Evolutionary conservation across 2,113 vertebrate species (phyloP).

Genomic region (Clupea harengus): DNA sequence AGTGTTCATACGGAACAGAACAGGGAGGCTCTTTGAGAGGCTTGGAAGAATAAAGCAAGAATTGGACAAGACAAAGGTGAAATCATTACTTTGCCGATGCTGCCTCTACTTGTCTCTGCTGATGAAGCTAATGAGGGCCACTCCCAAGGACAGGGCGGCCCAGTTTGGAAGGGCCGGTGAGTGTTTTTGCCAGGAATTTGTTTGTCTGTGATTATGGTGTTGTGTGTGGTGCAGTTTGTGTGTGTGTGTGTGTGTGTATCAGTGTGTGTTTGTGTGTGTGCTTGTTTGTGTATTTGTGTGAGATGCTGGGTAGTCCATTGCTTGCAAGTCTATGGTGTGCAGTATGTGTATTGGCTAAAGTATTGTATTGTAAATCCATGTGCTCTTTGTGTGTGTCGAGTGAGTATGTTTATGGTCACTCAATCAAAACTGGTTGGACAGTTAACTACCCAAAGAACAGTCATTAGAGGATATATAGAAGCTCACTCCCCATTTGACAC

Average conservation of each 20-base stretch:
- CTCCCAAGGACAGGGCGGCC: not conserved
- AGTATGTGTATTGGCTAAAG: not conserved
- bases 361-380: too few species aligned
- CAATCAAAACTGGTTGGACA: too few species aligned
- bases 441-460: too few species aligned
- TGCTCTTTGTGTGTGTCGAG: too few species aligned
- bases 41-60: not conserved
- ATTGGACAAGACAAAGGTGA: not conserved
- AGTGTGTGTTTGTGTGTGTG: not conserved
- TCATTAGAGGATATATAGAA: too few species aligned
- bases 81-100: not conserved
- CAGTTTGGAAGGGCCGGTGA: not conserved
- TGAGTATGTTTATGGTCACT: too few species aligned
- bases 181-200: not conserved
- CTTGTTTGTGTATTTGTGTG: not conserved
- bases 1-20: not conserved
- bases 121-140: too few species aligned
- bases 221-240: not conserved
- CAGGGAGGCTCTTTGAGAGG: not conserved
- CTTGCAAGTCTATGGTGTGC: not conserved
- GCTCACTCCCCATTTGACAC: not conserved
- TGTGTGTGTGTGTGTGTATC: conserved; percentile 8
- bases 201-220: not conserved
- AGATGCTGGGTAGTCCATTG: not conserved
- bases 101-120: not conserved